Evolutionary conservation across 2,888 invertebrate genomes (phyloP).

Genomic region (Sphaerophoria rueppellii): DNA sequence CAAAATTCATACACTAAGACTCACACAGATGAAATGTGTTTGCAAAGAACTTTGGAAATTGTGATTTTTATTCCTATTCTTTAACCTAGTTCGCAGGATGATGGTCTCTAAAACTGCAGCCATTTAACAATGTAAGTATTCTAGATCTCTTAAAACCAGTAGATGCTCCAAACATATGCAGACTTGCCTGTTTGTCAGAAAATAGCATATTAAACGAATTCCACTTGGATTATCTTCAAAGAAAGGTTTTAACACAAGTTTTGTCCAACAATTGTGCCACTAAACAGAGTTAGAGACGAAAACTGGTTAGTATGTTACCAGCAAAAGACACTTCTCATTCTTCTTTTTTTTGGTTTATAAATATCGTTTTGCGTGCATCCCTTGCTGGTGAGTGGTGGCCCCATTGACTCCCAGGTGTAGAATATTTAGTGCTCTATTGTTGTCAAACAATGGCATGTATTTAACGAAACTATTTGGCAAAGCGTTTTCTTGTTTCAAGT

Average conservation of each 20-base stretch:
- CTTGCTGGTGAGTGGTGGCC: neutral
- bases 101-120: no score
- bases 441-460: slow-evolving; percentile 40
- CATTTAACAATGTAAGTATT: no score
- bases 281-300: neutral
- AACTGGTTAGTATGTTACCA: neutral
- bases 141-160: no score
- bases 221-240: neutral
- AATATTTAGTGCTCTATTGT: slow-evolving; percentile 44
- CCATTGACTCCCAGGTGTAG: slow-evolving; percentile 11
- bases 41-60: no score
- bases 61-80: no score
- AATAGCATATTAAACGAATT: slow-evolving; percentile 39
- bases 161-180: no score
- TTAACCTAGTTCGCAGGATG: no score
- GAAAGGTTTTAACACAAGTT: slow-evolving; percentile 19
- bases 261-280: slow-evolving; percentile 21
- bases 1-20: no score
- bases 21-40: no score
- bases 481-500: neutral
- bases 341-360: neutral
- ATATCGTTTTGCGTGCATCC: neutral
- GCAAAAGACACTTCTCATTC: no score
- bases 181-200: neutral
- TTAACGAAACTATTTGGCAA: slow-evolving; percentile 30